Evolutionary conservation across 2,797 vertebrate species (phyloP), one percentile per base, ranked within the genome.

Genomic region (Neosilurus hyrtlii): DNA sequence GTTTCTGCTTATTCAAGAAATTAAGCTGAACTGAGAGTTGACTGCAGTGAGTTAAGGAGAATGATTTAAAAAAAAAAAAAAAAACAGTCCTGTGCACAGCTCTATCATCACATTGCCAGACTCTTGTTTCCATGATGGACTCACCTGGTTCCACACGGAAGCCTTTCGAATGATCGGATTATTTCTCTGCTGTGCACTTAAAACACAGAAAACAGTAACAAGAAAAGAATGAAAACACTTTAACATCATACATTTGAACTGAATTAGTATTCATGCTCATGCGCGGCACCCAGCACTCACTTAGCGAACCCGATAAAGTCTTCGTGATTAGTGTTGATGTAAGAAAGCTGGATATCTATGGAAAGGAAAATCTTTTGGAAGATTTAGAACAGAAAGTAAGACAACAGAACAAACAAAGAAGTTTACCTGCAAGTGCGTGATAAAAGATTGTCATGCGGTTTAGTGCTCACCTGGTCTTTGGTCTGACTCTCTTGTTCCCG

Each of bases 311-410:
- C 96, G 83, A 97, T 96, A 90, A 99, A 98, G 88, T 99, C 97
- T 90, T 98, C 96, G 0, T 99, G 97, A 90, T 97, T 98, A 81
- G 97, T 98, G 85, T 99, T 99, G 87, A 99, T 97, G 87, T 98
- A 99, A 83, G 97, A 95, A 16, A 97, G 94, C 87, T 99, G 97
- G 84, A 98, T 95, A 86, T 98, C 96, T 88, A 98, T 96, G 86
- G 96, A 89, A 43, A 98, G 88, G 84, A 96, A 90, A 72, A 97
- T 95, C 97, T 98, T n/a, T 82, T 90, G 10, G 30, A 16, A 74
- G 37, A 65, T 54, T 43, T 43, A 43, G 8, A 10, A 30, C 15
- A 72, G n/a, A 81, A 4, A 54, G 37, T 14, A 22, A 37, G 20
- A 35, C 16, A 15, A 82, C 22, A 65, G 8, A 16, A 56, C 2